Base-by-base conservation (phyloP, 2,888 invertebrate species). In the Pammene fasciana region DNA sequence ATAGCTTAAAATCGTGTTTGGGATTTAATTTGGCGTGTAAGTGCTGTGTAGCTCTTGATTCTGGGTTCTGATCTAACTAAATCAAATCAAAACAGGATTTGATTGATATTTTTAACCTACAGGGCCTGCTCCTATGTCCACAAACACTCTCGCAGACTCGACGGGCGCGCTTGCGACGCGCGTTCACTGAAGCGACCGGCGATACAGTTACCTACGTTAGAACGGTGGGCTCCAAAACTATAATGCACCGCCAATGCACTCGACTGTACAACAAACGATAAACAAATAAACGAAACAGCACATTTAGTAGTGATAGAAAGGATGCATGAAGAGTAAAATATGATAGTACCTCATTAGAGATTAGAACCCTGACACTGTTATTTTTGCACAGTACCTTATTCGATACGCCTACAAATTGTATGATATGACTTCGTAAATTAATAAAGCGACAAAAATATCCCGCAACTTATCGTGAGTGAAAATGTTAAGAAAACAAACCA, bases 101-200 rank as follows among this genome's bases (percentile, higher is more conserved):
- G 87, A 84, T 86, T 85, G 83, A 75, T 86, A 77, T 89, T 91
- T 90, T 87, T 87, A 83, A 86, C 86, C 90, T 86, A 83, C 95
- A 96, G 95, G 97, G 96, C 87, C 95, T 97, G 93, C 96, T 97
- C 91, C 96, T 97, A 94, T 97, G 96, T 93, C 97, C 97, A 86
- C 96, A 96, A 93, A 97, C 97, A 89, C 95, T 97, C 95, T 96
- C 97, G 93, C 97, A 97, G 94, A 95, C 95, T 86, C 96, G 97
- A 86, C 95, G 97, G 84, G 95, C 96, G 87, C 95, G 96, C 85
- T 95, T 97, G 92, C 95, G 97, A 91, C 95, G 97, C 87, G 97
- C 97, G 86, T 96, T 97, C 94, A 97, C 97, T 88, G 97, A 97
- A 93, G 96, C 97, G 83, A 96, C 97, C 88, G 95, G 96, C 89